phyloP scores from a whole-genome alignment of 2,797 vertebrate genomes.

The Chromis chromis region DNA sequence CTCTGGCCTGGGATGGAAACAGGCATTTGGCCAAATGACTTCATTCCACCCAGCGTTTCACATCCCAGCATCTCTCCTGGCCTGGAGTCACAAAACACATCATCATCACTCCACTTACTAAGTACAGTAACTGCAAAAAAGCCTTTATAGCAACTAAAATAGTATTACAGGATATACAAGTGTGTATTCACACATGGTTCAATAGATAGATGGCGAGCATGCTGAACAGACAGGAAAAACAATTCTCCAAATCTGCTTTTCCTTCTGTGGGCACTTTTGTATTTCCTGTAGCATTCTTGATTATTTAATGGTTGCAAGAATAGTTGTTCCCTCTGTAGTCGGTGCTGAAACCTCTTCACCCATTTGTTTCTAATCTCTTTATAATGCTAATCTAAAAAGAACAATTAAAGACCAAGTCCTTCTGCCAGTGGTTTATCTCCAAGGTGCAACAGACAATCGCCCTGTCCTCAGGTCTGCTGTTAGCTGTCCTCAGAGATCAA shows the following conservation, averaged over 20 bases:
- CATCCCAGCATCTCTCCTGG: slow-evolving; percentile 76
- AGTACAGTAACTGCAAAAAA: slow-evolving; percentile 51
- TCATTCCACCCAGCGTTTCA: slow-evolving; percentile 80
- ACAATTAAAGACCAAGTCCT: background rate
- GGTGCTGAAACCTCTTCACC: background rate
- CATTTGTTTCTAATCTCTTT: background rate
- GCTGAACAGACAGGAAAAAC: background rate
- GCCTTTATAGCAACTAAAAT: slow-evolving; percentile 30
- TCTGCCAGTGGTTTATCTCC: slow-evolving; percentile 7
- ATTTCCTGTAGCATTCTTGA: background rate
- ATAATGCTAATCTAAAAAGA: background rate
- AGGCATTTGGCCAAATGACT: slow-evolving; percentile 86
- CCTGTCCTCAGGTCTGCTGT: slow-evolving; percentile 28
- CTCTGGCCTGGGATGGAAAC: slow-evolving; percentile 86
- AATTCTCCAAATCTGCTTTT: background rate
- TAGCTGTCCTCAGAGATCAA: slow-evolving; percentile 38
- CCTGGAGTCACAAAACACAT: slow-evolving; percentile 71
- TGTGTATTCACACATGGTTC: background rate
- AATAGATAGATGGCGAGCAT: background rate
- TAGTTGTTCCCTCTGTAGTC: background rate
- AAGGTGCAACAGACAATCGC: slow-evolving; percentile 21
- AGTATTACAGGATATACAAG: slow-evolving; percentile 1
- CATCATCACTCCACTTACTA: slow-evolving; percentile 58
- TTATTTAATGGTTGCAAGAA: background rate
- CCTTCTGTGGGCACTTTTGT: slow-evolving; percentile 2